These are phyloP conservation scores for Rhagonycha fulva DNA, from an alignment of 2,888 invertebrate genomes.

Conservation along the genomic window DNA sequence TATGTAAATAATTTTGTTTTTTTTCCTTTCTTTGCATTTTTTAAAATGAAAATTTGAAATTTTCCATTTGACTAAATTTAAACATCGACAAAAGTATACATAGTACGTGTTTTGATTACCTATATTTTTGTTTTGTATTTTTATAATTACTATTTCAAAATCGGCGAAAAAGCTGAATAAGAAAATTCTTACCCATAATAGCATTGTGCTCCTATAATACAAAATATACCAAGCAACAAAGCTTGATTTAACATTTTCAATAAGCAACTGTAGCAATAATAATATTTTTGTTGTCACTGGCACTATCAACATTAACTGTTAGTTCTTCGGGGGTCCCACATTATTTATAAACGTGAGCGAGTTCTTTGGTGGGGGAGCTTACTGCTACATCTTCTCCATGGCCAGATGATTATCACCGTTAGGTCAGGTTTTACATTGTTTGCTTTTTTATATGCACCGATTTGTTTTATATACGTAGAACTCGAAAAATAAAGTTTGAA, in stretches of 20 bases:
- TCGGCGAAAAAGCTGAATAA: not conserved
- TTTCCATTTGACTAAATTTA: not conserved
- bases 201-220: slow-evolving; percentile 35
- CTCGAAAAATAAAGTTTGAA: not conserved
- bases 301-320: slow-evolving; percentile 9
- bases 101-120: not conserved
- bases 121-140: not conserved
- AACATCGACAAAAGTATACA: not conserved
- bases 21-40: not conserved
- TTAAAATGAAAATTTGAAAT: not conserved
- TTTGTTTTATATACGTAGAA: not conserved
- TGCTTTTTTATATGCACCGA: slow-evolving; percentile 30
- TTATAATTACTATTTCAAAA: not conserved
- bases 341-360: slow-evolving; percentile 37
- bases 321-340: slow-evolving; percentile 28
- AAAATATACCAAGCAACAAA: slow-evolving; percentile 34
- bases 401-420: slow-evolving; percentile 43
- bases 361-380: slow-evolving; percentile 35
- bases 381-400: slow-evolving; percentile 33
- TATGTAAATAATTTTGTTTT: too few relatives aligned
- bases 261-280: slow-evolving; percentile 5
- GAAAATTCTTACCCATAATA: slow-evolving; percentile 37
- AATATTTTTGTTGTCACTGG: not conserved
- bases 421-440: slow-evolving; percentile 39
- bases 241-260: slow-evolving; percentile 36